Evolutionary conservation across 2,113 vertebrate species (phyloP).

Genomic region (Formicarius rufipectus): DNA sequence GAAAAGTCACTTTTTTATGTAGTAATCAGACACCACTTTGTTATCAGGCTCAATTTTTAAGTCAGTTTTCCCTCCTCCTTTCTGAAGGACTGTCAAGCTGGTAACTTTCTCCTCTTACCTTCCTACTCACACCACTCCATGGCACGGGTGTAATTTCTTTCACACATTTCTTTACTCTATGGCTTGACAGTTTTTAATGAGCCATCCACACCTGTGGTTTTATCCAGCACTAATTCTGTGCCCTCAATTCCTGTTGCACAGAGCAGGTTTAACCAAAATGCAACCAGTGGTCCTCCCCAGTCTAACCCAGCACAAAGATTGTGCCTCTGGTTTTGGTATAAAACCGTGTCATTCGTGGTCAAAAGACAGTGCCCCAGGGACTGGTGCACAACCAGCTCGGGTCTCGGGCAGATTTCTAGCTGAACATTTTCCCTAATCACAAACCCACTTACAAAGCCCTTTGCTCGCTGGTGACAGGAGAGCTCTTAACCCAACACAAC

Average conservation of each 20-base stretch:
- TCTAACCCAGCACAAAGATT: not conserved
- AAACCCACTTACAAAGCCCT: not conserved
- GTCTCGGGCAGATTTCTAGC: not conserved
- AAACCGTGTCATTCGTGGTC: not conserved
- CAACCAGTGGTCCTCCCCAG: not conserved
- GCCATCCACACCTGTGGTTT: not conserved
- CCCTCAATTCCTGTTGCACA: not conserved
- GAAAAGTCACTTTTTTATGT: not conserved
- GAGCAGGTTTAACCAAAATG: not conserved
- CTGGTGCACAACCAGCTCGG: fast-evolving
- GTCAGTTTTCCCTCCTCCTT: constrained; percentile 1
- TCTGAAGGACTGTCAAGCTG: constrained; percentile 11
- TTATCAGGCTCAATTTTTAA: constrained; percentile 15
- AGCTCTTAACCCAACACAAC: not conserved
- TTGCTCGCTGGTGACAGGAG: not conserved
- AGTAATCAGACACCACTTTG: not conserved
- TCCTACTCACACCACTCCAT: not conserved
- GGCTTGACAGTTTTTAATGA: not conserved
- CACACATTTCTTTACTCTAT: not conserved
- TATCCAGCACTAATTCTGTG: not conserved
- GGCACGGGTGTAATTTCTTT: not conserved
- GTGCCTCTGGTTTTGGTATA: not conserved
- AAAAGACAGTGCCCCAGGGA: not conserved
- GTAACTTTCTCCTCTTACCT: constrained; percentile 33
- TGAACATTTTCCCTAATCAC: not conserved